phyloP scores from a whole-genome alignment of 2,888 invertebrate genomes.

The Epistrophe grossulariae region DNA sequence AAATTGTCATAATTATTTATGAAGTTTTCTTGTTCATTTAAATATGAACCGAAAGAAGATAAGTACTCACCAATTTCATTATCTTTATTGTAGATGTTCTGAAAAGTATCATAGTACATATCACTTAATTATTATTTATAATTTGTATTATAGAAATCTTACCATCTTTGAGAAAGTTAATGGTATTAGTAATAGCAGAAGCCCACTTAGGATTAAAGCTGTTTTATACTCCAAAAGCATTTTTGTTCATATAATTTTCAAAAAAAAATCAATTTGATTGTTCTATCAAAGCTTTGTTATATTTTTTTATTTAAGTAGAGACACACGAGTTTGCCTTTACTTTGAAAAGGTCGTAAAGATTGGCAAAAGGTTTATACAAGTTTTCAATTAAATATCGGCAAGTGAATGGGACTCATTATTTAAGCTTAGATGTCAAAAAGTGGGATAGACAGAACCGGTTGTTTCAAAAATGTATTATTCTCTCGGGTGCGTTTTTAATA shows the following conservation, averaged over 20 bases:
- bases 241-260: not conserved
- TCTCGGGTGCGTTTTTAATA: too few relatives aligned
- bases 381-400: too few relatives aligned
- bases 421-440: too few relatives aligned
- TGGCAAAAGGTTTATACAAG: too few relatives aligned
- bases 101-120: not conserved
- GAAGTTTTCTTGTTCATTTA: not conserved
- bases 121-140: not conserved
- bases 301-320: not conserved
- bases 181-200: constrained; percentile 8
- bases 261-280: not conserved
- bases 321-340: too few relatives aligned
- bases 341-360: too few relatives aligned
- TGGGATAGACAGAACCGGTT: too few relatives aligned
- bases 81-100: not conserved
- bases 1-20: not conserved
- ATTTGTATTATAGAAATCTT: constrained; percentile 1
- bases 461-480: too few relatives aligned
- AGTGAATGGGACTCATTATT: too few relatives aligned
- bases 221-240: constrained; percentile 10
- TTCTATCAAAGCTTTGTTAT: not conserved
- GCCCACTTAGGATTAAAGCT: not conserved
- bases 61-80: constrained; percentile 16
- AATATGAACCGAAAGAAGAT: not conserved
- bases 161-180: constrained; percentile 25